These are phyloP conservation scores for Zalophus californianus DNA, from an alignment of 2,797 vertebrate genomes.

Conservation along the genomic window DNA sequence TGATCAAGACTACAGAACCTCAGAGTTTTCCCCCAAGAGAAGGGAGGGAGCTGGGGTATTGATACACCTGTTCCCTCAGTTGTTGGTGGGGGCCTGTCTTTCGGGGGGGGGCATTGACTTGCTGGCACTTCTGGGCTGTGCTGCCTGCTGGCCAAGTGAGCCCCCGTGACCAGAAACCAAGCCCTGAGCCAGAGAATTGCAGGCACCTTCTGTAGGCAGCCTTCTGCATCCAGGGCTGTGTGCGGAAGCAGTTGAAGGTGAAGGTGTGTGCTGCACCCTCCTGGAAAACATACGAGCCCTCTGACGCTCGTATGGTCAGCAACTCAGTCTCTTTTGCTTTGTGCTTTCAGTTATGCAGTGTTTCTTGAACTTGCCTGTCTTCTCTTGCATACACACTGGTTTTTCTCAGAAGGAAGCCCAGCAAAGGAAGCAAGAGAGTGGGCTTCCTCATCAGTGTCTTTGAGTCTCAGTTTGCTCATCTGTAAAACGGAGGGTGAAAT, in stretches of 20 bases:
- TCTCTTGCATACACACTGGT: neutral
- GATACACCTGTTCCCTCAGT: neutral
- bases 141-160: neutral
- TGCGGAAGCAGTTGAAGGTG: neutral
- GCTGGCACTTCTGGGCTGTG: neutral
- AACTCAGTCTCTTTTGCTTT: neutral
- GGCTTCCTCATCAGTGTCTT: neutral
- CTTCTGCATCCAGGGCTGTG: neutral
- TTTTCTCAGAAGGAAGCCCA: neutral
- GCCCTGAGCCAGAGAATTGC: neutral
- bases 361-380: neutral
- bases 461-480: neutral
- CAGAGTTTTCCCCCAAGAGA: neutral
- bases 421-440: neutral
- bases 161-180: neutral
- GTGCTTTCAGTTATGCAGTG: neutral
- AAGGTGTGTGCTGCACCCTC: neutral
- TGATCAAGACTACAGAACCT: neutral
- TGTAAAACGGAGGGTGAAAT: neutral
- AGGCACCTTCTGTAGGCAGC: neutral
- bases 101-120: rapidly evolving
- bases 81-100: neutral
- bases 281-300: too few species aligned
- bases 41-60: neutral
- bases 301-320: rapidly evolving